Base-by-base conservation (phyloP, 1,140 invertebrate species). In the Augochlora pura region DNA sequence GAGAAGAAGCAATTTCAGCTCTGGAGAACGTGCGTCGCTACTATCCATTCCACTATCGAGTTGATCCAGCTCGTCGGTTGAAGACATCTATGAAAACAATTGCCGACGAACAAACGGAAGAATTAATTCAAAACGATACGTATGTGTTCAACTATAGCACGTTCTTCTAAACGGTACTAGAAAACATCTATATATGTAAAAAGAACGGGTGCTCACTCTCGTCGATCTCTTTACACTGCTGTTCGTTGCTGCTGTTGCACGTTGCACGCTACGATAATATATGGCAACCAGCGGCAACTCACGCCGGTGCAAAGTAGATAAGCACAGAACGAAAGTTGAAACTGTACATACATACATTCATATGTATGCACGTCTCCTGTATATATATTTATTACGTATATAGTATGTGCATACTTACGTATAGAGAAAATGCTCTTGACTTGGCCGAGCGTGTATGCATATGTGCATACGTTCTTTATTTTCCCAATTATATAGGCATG, bases 31-130 rank as follows among this genome's bases (percentile, higher is more conserved):
- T 46, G 86, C 86, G 74, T 92, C 91, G 85, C 89, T 91, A 82
- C 88, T 91, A 42, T 87, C 90, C 90, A 92, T 91, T 67, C 90
- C 91, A 88, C 90, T 91, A 76, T 92, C 91, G 46, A 88, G 76
- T 69, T 90, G 86, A 62, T 91, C 88, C 69, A 90, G 7, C 70
- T 91, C 90, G 62, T 91, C 90, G 63, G 89, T 69, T 80, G 89
- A 89, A 88, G 88, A 88, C 90, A 79, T 79, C 46, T 59, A 10
- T 21, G 46, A 79, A 79, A 73, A 66, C 52, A 79, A 79, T n/a
- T 32, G 62, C 52, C 46, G 59, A 59, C 21, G 25, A 74, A 79
- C 39, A 63, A 64, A 72, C 2, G 18, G 54, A 72, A 32, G 10
- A 60, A 32, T 21, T 16, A 42, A 25, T 25, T 70, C 18, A 21